Base-by-base conservation (phyloP, 2,888 invertebrate genomes). In the Pyrrhosoma nymphula region DNA sequence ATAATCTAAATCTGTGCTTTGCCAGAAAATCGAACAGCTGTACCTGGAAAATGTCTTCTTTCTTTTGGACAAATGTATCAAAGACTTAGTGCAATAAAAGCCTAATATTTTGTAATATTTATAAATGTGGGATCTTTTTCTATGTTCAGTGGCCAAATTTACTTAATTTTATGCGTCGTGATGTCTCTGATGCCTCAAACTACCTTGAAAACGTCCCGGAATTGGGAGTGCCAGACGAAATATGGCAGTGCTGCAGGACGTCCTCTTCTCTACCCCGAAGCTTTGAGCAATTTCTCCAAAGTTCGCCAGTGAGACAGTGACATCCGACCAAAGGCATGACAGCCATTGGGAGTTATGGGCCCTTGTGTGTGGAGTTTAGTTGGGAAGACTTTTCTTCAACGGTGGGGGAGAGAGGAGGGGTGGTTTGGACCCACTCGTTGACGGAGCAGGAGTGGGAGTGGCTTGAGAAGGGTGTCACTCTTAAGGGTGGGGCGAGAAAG, bases 211-310 rank as follows among this genome's bases (percentile, higher is more conserved):
- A 60, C 16, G 12, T 20, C 2, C 16, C 60, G 60, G 6, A 4
- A 60, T 60, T 60, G 60, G 56, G 18, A 20, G 16, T 16, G 0
- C 16, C 16, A 20, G 60, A 16, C 18, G 20, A 60, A 14, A 60
- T 16, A 60, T 20, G 6, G 60, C 60, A 60, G 60, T 60, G 1
- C 18, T 60, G 10, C 60, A 1, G 47, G 47, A 8, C 47, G 2
- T 47, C 47, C 8, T 47, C 47, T 47, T 47, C 47, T 47, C 47
- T 47, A 47, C 18, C 20, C 60, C 60, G 63, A 18, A 35, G 91
- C 60, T 35, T 60, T 91, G 91, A 75, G 93, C 39, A n/a, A 93
- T 93, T 93, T 93, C 82, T 69, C 93, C 69, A 0, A 63, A 93
- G 47, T 75, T 93, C 55, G 39, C 89, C 55, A 56, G 47, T 12